Percentiles rank a stretch among this genome's conserved stretches.
Evolutionary conservation across 2,888 invertebrate genomes (phyloP).

Genomic region (Platerodrilus igneus): DNA sequence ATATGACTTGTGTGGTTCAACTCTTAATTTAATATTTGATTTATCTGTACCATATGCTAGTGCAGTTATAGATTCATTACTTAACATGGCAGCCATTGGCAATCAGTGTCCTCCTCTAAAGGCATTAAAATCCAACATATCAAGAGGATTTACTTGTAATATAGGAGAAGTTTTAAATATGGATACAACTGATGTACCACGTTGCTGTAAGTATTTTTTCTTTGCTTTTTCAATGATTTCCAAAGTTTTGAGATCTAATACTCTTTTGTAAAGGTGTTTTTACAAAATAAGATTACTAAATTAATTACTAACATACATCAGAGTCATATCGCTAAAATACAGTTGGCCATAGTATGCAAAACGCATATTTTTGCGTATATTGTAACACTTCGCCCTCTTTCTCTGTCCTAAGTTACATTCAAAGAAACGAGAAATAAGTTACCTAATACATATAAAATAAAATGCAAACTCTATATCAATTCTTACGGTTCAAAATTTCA

Average conservation of each 20-base stretch:
- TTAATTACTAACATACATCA: too few species aligned
- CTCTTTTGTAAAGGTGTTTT: too few species aligned
- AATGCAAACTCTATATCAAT: too few species aligned
- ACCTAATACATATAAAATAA: too few species aligned
- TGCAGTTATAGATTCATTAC: slow-evolving; percentile 79
- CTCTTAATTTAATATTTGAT: slow-evolving; percentile 88
- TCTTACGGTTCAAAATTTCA: too few species aligned
- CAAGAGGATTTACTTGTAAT: slow-evolving; percentile 88
- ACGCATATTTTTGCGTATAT: too few species aligned
- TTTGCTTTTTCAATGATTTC: background rate
- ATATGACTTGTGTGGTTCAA: slow-evolving; percentile 93
- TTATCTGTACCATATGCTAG: slow-evolving; percentile 89
- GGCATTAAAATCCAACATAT: slow-evolving; percentile 77
- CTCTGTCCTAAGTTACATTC: too few species aligned
- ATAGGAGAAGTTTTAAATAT: slow-evolving; percentile 91
- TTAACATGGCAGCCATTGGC: slow-evolving; percentile 85
- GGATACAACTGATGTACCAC: slow-evolving; percentile 85
- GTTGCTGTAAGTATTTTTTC: slow-evolving; percentile 72
- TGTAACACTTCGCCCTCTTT: too few species aligned
- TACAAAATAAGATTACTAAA: too few species aligned
- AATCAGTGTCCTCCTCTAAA: slow-evolving; percentile 89
- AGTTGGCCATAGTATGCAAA: too few species aligned
- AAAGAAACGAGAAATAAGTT: too few species aligned
- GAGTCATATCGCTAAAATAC: slow-evolving; percentile 4
- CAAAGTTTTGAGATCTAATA: slow-evolving; percentile 4